phyloP scores from a whole-genome alignment of 1,140 invertebrate species.

The Brachionus plicatilis region DNA sequence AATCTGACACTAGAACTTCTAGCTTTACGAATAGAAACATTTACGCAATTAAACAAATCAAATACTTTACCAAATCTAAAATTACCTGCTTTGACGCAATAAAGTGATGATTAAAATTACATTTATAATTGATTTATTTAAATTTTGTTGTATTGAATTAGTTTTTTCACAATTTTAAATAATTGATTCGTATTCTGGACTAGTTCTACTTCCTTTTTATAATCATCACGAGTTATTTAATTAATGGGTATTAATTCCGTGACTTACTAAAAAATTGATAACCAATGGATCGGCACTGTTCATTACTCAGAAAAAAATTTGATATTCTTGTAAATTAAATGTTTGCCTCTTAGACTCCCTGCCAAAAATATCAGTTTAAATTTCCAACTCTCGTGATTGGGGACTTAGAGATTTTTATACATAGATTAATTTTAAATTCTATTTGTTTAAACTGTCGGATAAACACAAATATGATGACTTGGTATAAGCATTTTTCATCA shows the following conservation, averaged over 20 bases:
- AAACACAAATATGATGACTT: background rate
- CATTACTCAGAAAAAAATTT: background rate
- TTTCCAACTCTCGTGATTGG: background rate
- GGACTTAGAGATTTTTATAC: background rate
- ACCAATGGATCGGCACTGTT: background rate
- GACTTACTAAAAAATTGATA: background rate
- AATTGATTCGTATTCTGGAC: background rate
- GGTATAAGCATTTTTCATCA: background rate
- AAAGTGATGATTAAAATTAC: background rate
- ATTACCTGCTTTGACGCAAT: background rate
- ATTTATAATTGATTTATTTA: background rate
- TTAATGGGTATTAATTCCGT: background rate
- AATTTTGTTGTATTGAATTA: background rate
- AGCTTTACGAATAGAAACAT: too few relatives aligned
- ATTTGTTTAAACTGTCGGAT: background rate
- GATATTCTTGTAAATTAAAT: background rate
- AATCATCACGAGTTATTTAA: background rate
- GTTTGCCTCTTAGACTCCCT: background rate
- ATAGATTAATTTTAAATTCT: background rate
- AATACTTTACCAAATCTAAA: background rate
- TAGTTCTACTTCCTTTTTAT: background rate
- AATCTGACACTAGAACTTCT: too few relatives aligned
- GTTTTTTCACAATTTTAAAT: background rate
- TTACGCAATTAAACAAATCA: too few relatives aligned
- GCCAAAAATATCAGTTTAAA: background rate